Percentiles rank a stretch among this genome's conserved stretches.
phyloP scores from a whole-genome alignment of 2,113 vertebrate genomes.

The Vidua macroura region DNA sequence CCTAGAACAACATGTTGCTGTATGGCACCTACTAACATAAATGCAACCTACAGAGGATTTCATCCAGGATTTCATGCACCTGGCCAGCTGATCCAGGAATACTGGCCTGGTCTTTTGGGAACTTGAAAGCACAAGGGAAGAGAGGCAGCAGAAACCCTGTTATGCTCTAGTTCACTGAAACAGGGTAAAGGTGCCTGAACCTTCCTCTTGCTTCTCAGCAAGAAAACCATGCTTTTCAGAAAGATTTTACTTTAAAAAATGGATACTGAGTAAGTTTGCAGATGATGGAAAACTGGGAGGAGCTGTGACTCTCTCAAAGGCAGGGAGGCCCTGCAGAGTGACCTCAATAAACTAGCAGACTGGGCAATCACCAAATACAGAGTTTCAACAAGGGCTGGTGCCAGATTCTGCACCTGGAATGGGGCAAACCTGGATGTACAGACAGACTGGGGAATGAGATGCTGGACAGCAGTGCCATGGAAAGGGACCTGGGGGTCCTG shows the following conservation, averaged over 20 bases:
- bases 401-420: background rate
- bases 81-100: background rate
- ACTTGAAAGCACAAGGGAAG: background rate
- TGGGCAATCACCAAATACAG: background rate
- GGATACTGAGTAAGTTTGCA: background rate
- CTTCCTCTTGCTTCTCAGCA: background rate
- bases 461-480: background rate
- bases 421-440: background rate
- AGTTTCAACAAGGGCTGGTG: background rate
- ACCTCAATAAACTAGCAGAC: background rate
- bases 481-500: background rate
- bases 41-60: background rate
- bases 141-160: background rate
- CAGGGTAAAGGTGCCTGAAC: background rate
- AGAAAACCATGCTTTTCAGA: background rate
- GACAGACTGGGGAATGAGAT: background rate
- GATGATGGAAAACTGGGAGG: background rate
- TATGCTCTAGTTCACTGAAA: accelerated
- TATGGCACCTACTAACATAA: accelerated
- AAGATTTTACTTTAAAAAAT: background rate
- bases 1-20: background rate
- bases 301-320: background rate
- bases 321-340: background rate
- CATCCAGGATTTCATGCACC: background rate
- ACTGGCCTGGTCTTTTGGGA: background rate